Percentiles rank a stretch among this genome's conserved stretches.
phyloP scores from a whole-genome alignment of 2,113 vertebrate species.

The Saimiri boliviensis region DNA sequence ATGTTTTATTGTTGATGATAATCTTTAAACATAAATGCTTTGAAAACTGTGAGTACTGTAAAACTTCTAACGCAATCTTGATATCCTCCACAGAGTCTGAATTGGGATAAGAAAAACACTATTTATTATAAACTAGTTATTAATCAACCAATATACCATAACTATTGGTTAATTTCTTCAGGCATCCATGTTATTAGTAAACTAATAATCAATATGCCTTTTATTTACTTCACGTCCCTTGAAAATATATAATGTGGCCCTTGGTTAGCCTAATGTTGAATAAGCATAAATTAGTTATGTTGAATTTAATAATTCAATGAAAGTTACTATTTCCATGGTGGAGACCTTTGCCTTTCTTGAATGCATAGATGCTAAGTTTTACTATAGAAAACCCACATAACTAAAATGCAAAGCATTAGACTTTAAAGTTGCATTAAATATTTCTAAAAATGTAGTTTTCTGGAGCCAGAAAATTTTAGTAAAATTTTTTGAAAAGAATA shows the following conservation, averaged over 20 bases:
- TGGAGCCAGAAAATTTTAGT: background rate
- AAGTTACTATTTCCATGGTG: background rate
- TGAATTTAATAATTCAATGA: background rate
- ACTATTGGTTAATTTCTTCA: background rate
- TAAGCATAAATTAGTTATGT: background rate
- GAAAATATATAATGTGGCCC: background rate
- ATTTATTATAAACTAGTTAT: background rate
- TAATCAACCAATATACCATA: background rate
- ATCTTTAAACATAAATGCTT: background rate
- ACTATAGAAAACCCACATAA: background rate
- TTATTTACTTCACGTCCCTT: background rate
- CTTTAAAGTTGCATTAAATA: background rate
- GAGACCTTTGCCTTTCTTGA: background rate
- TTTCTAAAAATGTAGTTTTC: background rate
- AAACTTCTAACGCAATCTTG: background rate
- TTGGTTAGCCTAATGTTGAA: background rate
- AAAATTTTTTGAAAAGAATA: background rate
- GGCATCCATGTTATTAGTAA: background rate
- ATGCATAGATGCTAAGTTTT: background rate
- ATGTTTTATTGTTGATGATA: background rate
- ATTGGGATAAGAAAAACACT: background rate
- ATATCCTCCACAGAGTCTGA: background rate
- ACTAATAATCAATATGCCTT: background rate
- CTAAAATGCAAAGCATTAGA: background rate
- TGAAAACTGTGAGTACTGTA: background rate